Evolutionary conservation across 2,113 vertebrate species (phyloP).

Genomic region (Aepyceros melampus): DNA sequence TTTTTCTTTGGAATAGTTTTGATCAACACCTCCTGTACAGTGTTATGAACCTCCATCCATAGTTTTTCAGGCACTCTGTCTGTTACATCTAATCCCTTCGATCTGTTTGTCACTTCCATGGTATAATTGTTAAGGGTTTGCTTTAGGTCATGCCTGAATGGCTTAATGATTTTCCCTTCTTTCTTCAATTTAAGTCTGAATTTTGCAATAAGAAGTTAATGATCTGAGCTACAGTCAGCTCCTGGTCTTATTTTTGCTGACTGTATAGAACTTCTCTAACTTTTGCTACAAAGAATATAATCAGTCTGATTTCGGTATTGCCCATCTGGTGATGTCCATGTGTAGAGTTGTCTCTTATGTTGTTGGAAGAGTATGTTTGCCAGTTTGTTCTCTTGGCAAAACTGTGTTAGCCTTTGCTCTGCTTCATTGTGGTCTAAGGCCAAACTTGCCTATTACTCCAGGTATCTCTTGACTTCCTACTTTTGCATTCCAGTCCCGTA

Average conservation of each 20-base stretch:
- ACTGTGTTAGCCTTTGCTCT: not conserved
- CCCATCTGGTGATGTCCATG: not conserved
- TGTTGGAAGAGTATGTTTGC: not conserved
- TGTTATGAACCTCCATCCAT: not conserved
- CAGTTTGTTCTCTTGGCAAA: not conserved
- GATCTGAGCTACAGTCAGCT: not conserved
- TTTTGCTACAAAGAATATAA: not conserved
- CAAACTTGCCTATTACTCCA: not conserved
- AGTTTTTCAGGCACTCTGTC: not conserved
- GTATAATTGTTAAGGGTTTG: not conserved
- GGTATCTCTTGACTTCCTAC: not conserved
- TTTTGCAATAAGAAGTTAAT: not conserved
- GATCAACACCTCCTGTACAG: not conserved
- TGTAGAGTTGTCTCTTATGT: not conserved
- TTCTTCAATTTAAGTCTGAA: not conserved
- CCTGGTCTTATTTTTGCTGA: not conserved
- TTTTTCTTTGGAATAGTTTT: not conserved
- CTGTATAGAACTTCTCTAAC: not conserved
- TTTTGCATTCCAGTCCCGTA: not conserved
- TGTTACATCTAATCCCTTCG: not conserved
- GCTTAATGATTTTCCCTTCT: not conserved
- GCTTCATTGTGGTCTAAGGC: not conserved
- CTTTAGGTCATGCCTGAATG: not conserved
- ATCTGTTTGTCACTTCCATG: not conserved
- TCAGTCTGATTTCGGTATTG: not conserved